Base-by-base conservation (phyloP, 2,888 invertebrate genomes). In the Dasysyrphus tricinctus region DNA sequence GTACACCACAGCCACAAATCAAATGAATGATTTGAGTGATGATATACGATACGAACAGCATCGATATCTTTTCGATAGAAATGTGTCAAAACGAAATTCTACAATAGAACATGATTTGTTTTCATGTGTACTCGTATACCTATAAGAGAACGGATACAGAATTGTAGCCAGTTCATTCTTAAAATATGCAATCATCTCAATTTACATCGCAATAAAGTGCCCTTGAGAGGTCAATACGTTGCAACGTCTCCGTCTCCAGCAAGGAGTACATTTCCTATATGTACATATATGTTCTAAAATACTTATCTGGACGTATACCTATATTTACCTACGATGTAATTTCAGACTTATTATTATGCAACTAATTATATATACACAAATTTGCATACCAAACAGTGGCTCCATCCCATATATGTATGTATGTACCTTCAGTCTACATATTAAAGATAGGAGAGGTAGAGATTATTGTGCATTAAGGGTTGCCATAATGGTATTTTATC, bases 171-270 rank as follows among this genome's bases (percentile, higher is more conserved):
- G 47, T 69, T 65, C 42, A 70, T 75, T 83, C 61, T 75, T 70
- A 56, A 75, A 75, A 49, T 77, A 65, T 67, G 49, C 63, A 79
- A 49, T 83, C 79, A 72, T 47, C 69, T 79, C 49, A 74, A 83
- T 75, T 70, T 79, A 37, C 83, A 79, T 79, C 83, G 83, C 80
- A 83, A 63, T 83, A 79, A 74, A 63, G 37, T 80, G 49, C 83
- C 83, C 80, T 84, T 84, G 76, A 80, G 42, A 72, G 84, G 84
- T 84, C 70, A 84, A 49, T 61, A 34, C 59, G 57, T 51, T 70
- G 80, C 42, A 54, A 73, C 57, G 61, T 49, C 39, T 67, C 63
- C 57, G 61, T 49, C 39, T 67, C 63, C 65, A 80, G 54, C 72
- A 84, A 72, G 63, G 57, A 67, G 57, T 63, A 47, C 49, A 63